These are phyloP conservation scores for Mionectes macconnelli DNA, from an alignment of 2,113 vertebrate genomes.

Conservation along the genomic window DNA sequence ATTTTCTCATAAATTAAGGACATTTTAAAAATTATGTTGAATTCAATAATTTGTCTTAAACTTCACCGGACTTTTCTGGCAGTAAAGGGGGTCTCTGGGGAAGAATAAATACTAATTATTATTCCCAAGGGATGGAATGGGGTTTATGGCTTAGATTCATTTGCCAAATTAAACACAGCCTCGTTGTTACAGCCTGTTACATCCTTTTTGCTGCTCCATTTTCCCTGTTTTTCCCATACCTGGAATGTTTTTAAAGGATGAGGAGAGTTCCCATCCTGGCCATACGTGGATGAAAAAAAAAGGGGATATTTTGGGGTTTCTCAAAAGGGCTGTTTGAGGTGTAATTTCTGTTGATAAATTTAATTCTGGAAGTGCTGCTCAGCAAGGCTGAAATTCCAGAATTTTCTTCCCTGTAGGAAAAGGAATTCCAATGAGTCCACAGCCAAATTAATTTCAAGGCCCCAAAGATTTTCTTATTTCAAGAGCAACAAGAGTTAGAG, in stretches of 20 bases:
- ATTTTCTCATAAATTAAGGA: background rate
- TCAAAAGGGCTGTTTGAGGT: background rate
- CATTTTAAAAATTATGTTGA: background rate
- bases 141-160: background rate
- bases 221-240: background rate
- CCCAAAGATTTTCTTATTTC: background rate
- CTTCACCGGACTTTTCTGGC: background rate
- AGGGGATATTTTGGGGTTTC: background rate
- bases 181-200: background rate
- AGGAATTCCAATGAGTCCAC: background rate
- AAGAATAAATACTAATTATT: conserved; percentile 30
- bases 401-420: background rate
- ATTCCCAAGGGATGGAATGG: background rate
- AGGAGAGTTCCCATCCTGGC: background rate
- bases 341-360: background rate
- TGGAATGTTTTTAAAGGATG: background rate
- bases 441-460: background rate
- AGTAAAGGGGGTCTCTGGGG: background rate
- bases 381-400: background rate
- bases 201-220: background rate
- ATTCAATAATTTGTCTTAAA: background rate
- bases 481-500: background rate
- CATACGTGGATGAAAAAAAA: background rate
- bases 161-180: background rate
- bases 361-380: background rate